Evolutionary conservation across 2,888 invertebrate species (phyloP), one percentile per base, ranked within the genome.

Genomic region (Pemphredon lugubris): DNA sequence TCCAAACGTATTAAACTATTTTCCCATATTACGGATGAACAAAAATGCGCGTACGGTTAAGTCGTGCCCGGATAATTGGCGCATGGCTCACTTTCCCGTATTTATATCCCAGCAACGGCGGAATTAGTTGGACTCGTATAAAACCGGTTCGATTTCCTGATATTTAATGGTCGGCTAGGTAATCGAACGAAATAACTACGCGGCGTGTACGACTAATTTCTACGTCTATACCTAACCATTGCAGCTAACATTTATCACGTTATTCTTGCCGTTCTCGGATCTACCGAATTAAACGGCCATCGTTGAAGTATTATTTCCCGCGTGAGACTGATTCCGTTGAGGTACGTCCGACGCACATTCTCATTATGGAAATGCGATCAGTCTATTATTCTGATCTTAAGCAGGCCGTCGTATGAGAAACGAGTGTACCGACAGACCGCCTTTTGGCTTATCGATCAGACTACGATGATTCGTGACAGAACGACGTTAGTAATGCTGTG

Each of bases 111-210:
- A 18, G 14, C 32, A 11, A 18, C 47, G 40, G 16, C 20, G 21
- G 9, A 53, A 47, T 45, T 45, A 60, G 53, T 59, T 30, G 54
- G 26, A 30, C 50, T 30, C 23, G 37, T 13, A 21, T 7, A 40
- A n/a, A 73, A 73, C 72, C 60, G 72, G 72, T 70, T 65, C 72
- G 55, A 70, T 73, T 65, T 73, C 72, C 72, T 73, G 72, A 51
- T 23, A 51, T 40, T 64, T 59, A 59, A 53, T 61, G 47, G 45
- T 14, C 16, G 16, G 5, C 21, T n/a, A 44, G 13, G 11, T 14
- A 40, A 71, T 50, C 51, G 50, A 50, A 53, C 51, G 53, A 39
- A 47, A 55, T 54, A 45, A 67, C 48, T n/a, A n/a, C 32, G 9
- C 48, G 21, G 48, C 44, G 21, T 26, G 13, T 16, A 44, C 69